Evolutionary conservation across 2,113 vertebrate genomes (phyloP).

Genomic region (Halcyon senegalensis): DNA sequence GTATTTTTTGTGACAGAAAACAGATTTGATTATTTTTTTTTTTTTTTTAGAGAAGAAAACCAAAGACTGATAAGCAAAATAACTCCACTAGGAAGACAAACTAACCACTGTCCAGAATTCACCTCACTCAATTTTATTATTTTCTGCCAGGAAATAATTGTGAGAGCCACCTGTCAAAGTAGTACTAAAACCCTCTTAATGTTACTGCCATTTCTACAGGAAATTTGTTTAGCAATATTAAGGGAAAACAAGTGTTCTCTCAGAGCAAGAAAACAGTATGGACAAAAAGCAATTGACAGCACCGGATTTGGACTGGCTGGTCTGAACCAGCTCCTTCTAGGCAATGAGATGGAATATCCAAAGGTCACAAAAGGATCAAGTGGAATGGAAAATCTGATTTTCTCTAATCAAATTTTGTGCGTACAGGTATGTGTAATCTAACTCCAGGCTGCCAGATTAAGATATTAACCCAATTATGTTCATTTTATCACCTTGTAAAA

Average conservation of each 20-base stretch:
- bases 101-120: not conserved
- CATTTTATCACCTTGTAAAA: constrained; percentile 73
- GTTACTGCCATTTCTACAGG: not conserved
- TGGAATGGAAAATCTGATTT: constrained; percentile 51
- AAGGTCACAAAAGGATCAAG: constrained; percentile 1
- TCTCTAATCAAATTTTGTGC: constrained; percentile 36
- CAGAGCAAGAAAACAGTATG: not conserved
- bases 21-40: accelerated
- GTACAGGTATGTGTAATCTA: constrained; percentile 52
- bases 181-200: not conserved
- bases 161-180: not conserved
- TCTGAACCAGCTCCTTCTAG: not conserved
- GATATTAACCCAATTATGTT: constrained; percentile 71
- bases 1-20: not conserved
- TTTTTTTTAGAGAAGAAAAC: not conserved
- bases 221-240: not conserved
- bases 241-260: not conserved
- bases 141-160: not conserved
- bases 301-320: not conserved
- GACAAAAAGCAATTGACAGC: not conserved
- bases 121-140: not conserved
- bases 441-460: constrained; percentile 69
- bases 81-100: not conserved
- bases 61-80: not conserved
- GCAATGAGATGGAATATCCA: not conserved